Evolutionary conservation across 2,888 invertebrate genomes (phyloP), one percentile per base, ranked within the genome.

Genomic region (Augochlorella aurata): DNA sequence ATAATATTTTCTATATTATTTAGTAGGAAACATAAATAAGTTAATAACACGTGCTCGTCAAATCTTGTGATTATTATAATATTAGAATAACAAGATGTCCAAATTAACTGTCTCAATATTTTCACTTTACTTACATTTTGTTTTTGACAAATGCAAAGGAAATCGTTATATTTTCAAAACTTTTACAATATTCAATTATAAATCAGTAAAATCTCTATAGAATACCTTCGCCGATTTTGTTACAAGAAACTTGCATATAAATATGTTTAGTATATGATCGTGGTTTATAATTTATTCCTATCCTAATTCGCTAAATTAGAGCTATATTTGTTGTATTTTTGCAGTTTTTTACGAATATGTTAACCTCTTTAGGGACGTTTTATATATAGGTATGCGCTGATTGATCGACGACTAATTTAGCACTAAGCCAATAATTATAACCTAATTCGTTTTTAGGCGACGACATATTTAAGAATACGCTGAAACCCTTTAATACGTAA

Each of bases 401-500:
- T 82, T 82, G 82, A 81, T 81, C 81, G 81, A 66, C n/a, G 76
- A 82, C 71, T 82, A 81, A 81, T 76, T 82, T 58, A 63, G 76
- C 72, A 71, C 38, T 58, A 45, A 44, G 9, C 82, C 76, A 76
- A 69, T 81, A 81, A 81, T 82, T 76, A 75, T 82, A 82, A 81
- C 82, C 82, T 54, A 81, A 72, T 82, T 82, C 70, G 66, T 68
- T 74, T 24, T 71, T 67, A 47, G 12, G 21, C 47, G 18, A 67
- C n/a, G 10, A 38, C 74, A 81, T 81, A 52, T 81, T 74, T 75
- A 81, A 52, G 24, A n/a, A 14, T n/a, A 29, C 45, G 58, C 18
- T 47, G 44, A 66, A 63, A 63, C 10, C 49, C 49, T 74, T 81
- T 74, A 81, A 71, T 52, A 67, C 10, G 18, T 29, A 70, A 79